phyloP scores from a whole-genome alignment of 2,113 vertebrate species.

The Nothocercus julius region DNA sequence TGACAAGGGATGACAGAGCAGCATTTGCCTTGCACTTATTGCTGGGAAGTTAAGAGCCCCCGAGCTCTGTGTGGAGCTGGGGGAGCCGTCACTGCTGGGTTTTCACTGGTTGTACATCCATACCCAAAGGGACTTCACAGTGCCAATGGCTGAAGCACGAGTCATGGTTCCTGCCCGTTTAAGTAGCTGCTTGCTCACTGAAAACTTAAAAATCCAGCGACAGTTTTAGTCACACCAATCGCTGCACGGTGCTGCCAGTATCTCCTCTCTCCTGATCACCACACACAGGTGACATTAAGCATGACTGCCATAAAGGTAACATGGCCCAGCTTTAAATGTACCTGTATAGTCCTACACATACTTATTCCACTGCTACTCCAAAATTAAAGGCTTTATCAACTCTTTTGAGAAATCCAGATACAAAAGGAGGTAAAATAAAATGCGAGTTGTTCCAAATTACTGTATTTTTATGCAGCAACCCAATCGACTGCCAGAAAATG shows the following conservation, averaged over 20 bases:
- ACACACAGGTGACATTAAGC: background rate
- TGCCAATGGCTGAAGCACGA: background rate
- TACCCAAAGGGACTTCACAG: background rate
- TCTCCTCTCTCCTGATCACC: background rate
- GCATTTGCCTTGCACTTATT: background rate
- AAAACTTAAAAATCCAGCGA: constrained; percentile 39
- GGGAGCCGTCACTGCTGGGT: background rate
- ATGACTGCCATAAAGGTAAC: constrained; percentile 4
- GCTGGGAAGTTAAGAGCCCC: background rate
- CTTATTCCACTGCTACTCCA: background rate
- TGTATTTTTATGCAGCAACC: constrained; percentile 36
- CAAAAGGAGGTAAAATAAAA: background rate
- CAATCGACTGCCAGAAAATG: background rate
- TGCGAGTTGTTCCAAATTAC: background rate
- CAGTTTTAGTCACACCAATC: background rate
- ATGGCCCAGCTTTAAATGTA: constrained; percentile 9
- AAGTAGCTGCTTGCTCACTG: background rate
- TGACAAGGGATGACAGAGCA: background rate
- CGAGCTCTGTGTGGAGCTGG: background rate
- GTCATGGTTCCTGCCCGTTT: background rate
- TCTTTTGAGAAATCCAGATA: constrained; percentile 2
- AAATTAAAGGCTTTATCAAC: constrained; percentile 33
- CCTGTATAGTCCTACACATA: background rate
- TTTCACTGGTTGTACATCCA: background rate
- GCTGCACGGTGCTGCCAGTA: constrained; percentile 30